Evolutionary conservation across 2,888 invertebrate genomes (phyloP).

Genomic region (Candidula unifasciata): DNA sequence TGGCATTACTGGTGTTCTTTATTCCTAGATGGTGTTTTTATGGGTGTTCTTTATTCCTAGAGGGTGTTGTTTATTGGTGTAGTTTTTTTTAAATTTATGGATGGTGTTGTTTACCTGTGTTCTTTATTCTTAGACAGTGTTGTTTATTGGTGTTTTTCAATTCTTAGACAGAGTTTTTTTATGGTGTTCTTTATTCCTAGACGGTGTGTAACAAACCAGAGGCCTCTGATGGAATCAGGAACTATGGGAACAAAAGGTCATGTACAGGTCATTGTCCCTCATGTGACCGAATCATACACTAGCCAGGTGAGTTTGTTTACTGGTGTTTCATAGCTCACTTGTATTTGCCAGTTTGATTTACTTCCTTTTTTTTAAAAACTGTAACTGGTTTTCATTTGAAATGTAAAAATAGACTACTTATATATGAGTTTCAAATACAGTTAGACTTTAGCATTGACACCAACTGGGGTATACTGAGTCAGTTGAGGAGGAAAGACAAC

Average conservation of each 20-base stretch:
- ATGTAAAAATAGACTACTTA: too few relatives aligned
- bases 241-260: slow-evolving; percentile 98
- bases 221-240: slow-evolving; percentile 96
- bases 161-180: not conserved
- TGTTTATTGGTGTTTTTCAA: not conserved
- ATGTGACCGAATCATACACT: slow-evolving; percentile 78
- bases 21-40: not conserved
- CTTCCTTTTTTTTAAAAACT: too few relatives aligned
- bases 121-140: not conserved
- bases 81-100: too few relatives aligned
- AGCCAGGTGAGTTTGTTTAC: slow-evolving; percentile 70
- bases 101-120: not conserved
- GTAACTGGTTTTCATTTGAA: too few relatives aligned
- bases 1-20: too few relatives aligned
- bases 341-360: too few relatives aligned
- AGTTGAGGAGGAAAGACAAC: too few relatives aligned
- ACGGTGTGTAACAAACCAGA: slow-evolving; percentile 96
- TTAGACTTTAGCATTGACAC: too few relatives aligned
- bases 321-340: not conserved
- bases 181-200: slow-evolving; percentile 78
- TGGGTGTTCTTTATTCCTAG: not conserved
- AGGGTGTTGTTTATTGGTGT: not conserved
- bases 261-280: slow-evolving; percentile 81
- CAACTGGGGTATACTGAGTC: too few relatives aligned
- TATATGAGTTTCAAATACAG: too few relatives aligned